Evolutionary conservation across 64 coral and sea anemone species (phyloP).

Genomic region (Porites australiensis): DNA sequence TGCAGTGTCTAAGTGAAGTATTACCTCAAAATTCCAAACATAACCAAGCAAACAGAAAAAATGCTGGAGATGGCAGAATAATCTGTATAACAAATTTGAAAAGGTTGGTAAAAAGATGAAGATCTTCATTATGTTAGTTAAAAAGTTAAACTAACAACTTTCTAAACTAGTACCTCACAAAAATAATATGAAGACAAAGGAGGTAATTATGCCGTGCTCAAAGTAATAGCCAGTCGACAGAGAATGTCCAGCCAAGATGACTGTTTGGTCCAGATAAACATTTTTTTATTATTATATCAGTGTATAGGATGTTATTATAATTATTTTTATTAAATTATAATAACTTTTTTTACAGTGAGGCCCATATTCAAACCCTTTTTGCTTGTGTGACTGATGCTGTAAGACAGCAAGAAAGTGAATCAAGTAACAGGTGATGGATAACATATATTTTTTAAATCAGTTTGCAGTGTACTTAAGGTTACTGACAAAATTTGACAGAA

Average conservation of each 20-base stretch:
- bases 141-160: too few relatives aligned
- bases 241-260: too few relatives aligned
- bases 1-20: conserved; percentile 76
- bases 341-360: conserved; percentile 69
- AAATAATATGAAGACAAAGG: too few relatives aligned
- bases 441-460: too few relatives aligned
- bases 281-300: too few relatives aligned
- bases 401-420: conserved; percentile 39
- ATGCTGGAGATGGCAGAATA: conserved; percentile 72
- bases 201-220: too few relatives aligned
- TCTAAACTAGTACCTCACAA: too few relatives aligned
- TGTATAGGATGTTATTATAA: background rate
- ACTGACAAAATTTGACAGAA: too few relatives aligned
- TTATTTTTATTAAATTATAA: background rate
- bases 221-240: too few relatives aligned
- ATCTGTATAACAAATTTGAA: conserved; percentile 91
- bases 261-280: too few relatives aligned
- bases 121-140: too few relatives aligned
- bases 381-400: conserved; percentile 81
- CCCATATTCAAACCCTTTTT: conserved; percentile 67
- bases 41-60: conserved; percentile 54
- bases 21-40: conserved; percentile 51
- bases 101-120: conserved; percentile 52
- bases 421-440: background rate
- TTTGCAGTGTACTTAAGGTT: too few relatives aligned